Evolutionary conservation across 2,113 vertebrate genomes (phyloP), one percentile per base, ranked within the genome.

Genomic region (Archilochus colubris): DNA sequence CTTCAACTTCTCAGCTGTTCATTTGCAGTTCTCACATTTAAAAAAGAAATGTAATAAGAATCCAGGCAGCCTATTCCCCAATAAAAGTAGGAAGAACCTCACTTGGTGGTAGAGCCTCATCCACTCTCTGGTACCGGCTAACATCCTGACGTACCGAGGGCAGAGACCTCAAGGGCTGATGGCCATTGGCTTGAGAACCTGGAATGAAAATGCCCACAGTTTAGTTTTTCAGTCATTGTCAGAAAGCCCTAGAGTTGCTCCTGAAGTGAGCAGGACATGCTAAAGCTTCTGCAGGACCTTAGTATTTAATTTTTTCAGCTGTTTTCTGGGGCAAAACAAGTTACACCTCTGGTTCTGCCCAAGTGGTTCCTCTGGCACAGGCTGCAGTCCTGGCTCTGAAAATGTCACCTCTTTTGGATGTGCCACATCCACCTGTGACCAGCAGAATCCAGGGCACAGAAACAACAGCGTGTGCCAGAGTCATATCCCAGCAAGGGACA

Each of bases 71-170:
- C 38, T 21, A 82, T 18, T 38, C 58, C 81, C 43, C 48, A 48
- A 1, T 30, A 61, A 95, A 81, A 94, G 64, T 6, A 67, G 43
- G 63, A 76, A 83, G 91, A 76, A 95, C 96, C 99, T 99, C 97
- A 99, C 99, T 99, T 97, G 99, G 99, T 82, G 99, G 99, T 27
- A 99, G 98, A 72, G 99, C 99, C 96, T 99, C 99, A n/a, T 99
- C 99, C 97, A 99, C 99, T 77, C 99, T 98, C 96, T 99, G 99
- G 97, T 99, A 99, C 19, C 99, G 98, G 96, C 99, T 98, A 44
- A 99, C 99, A 48, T 99, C 99, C 75, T 99, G 99, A 81, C 99
- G 98, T 68, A 99, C 99, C 0, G 99, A 99, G 38, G 99, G 99
- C 58, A 99, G 98, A 0, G 99, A 99, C 46, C 98, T 97, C 70